Conservation (phyloP, 2,113 vertebrate genomes). For the Scophthalmus maximus region DNA sequence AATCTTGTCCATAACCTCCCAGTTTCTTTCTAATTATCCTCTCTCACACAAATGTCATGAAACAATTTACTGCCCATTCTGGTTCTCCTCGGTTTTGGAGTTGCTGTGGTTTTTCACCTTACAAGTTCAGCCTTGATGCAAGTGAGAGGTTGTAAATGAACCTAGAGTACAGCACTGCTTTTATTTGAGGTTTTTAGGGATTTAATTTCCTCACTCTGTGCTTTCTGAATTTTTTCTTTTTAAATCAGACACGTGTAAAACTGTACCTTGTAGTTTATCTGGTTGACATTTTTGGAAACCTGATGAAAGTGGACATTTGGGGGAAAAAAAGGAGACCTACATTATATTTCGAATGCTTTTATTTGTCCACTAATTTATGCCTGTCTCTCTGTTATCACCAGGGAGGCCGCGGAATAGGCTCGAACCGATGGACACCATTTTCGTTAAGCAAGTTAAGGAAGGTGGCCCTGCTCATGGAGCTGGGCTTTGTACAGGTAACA, state of each 20-base stretch:
- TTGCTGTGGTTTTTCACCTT: constrained; percentile 16
- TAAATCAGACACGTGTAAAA: no score
- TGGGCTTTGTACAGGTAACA: constrained; percentile 94
- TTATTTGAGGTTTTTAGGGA: no score
- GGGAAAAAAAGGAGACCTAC: not conserved
- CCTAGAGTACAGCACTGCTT: not conserved
- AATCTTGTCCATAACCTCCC: constrained; percentile 19
- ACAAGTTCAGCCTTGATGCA: constrained; percentile 9
- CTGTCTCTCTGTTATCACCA: constrained; percentile 59
- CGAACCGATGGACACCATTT: constrained; percentile 99
- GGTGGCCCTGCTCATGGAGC: constrained; percentile 93
- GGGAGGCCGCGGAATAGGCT: constrained; percentile 91
- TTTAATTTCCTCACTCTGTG: no score
- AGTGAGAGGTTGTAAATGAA: not conserved
- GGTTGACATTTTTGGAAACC: not conserved
- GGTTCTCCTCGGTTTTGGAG: not conserved
- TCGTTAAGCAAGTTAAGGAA: constrained; percentile 98
- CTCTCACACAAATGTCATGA: constrained; percentile 17
- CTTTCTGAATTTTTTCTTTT: no score
- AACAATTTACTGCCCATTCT: constrained; percentile 11
- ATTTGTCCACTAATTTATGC: not conserved
- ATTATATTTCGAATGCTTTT: not conserved
- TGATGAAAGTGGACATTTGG: not conserved
- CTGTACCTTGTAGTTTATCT: not conserved
- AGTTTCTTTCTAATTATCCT: constrained; percentile 27